phyloP scores from a whole-genome alignment of 2,113 vertebrate genomes.

The Phoenicopterus ruber region DNA sequence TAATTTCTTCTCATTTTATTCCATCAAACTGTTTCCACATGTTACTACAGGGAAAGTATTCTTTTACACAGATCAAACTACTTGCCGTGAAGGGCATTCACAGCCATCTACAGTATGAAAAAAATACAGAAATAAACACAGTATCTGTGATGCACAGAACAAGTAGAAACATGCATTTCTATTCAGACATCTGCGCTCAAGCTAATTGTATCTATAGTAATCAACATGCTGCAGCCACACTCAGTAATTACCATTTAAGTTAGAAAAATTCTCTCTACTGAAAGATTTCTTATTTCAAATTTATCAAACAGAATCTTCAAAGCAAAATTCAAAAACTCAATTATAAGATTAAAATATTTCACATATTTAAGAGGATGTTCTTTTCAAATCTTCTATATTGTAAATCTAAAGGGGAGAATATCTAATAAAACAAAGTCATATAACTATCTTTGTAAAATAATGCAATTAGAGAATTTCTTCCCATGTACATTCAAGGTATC shows the following conservation, averaged over 20 bases:
- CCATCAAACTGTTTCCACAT: slow-evolving; percentile 52
- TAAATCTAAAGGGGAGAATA: neutral
- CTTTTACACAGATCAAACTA: slow-evolving; percentile 9
- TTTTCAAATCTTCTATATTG: neutral
- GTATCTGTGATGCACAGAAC: slow-evolving; percentile 14
- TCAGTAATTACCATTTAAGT: slow-evolving; percentile 44
- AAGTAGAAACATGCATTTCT: slow-evolving; percentile 54
- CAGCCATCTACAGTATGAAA: slow-evolving; percentile 21
- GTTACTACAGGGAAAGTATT: slow-evolving; percentile 48
- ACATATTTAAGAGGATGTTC: slow-evolving; percentile 34
- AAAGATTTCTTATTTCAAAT: slow-evolving; percentile 48
- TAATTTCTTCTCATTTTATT: slow-evolving; percentile 51
- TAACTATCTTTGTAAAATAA: neutral
- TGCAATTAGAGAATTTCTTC: neutral
- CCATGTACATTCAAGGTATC: neutral
- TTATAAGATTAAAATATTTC: slow-evolving; percentile 63
- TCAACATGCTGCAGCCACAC: slow-evolving; percentile 24
- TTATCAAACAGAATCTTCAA: slow-evolving; percentile 51
- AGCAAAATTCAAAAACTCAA: slow-evolving; percentile 33
- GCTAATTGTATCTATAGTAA: slow-evolving; percentile 51
- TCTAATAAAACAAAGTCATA: neutral
- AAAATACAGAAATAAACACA: slow-evolving; percentile 54
- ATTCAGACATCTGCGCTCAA: slow-evolving; percentile 34
- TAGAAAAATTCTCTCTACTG: slow-evolving; percentile 17
- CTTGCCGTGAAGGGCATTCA: slow-evolving; percentile 31